These are phyloP conservation scores for Lates calcarifer DNA, from an alignment of 2,113 vertebrate species.

Conservation along the genomic window DNA sequence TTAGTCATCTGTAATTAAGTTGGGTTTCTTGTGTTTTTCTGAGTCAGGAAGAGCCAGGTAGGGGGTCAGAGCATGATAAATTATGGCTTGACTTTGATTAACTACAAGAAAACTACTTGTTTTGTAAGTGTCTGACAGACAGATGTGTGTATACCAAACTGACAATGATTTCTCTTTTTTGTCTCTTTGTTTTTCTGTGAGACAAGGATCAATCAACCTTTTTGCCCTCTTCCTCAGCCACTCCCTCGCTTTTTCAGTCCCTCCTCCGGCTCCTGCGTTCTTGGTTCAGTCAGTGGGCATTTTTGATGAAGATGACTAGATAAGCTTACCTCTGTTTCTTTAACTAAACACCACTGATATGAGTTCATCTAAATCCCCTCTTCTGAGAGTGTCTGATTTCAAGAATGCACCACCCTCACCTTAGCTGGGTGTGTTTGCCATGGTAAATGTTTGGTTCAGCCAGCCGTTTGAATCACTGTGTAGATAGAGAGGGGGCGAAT, in stretches of 20 bases:
- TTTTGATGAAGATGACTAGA: background rate
- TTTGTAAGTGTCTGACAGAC: slow-evolving; percentile 44
- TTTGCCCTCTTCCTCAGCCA: background rate
- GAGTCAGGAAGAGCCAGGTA: slow-evolving; percentile 14
- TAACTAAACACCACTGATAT: slow-evolving; percentile 16
- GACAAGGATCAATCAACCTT: background rate
- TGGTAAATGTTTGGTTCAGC: slow-evolving; percentile 64
- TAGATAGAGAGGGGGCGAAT: slow-evolving; percentile 62
- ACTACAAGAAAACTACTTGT: slow-evolving; percentile 3
- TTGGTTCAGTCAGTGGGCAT: background rate
- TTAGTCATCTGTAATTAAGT: slow-evolving; percentile 46
- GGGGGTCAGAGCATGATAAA: background rate
- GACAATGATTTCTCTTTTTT: slow-evolving; percentile 23
- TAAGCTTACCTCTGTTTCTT: slow-evolving; percentile 32
- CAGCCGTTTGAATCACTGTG: slow-evolving; percentile 37
- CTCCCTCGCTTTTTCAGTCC: slow-evolving; percentile 6
- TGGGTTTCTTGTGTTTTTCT: slow-evolving; percentile 27
- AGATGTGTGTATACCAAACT: slow-evolving; percentile 54
- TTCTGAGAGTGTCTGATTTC: background rate
- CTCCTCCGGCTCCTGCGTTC: background rate
- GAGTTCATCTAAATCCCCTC: slow-evolving; percentile 21
- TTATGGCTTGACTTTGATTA: slow-evolving; percentile 5
- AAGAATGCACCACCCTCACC: slow-evolving; percentile 42
- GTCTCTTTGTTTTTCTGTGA: background rate
- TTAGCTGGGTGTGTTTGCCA: slow-evolving; percentile 47